Percentiles rank a stretch among this genome's conserved stretches.
Conservation (phyloP, 2,113 vertebrate species). For the Sebastes schlegelii region DNA sequence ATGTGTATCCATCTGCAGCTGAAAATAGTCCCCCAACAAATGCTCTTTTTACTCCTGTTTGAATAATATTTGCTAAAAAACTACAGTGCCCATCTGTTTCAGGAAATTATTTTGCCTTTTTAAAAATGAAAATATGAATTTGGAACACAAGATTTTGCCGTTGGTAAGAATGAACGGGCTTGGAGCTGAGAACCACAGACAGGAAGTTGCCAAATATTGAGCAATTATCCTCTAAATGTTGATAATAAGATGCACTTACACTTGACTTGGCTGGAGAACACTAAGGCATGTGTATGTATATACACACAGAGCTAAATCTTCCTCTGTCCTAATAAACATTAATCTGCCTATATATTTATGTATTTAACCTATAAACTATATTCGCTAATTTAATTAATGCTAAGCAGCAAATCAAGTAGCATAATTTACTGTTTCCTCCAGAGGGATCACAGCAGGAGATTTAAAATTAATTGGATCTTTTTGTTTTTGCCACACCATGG, state of each 20-base stretch:
- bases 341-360: neutral
- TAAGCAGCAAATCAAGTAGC: neutral
- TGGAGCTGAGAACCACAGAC: too few relatives aligned
- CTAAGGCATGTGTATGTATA: neutral
- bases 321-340: neutral
- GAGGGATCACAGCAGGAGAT: neutral
- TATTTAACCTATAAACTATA: neutral
- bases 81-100: neutral
- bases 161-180: neutral
- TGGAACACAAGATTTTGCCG: neutral
- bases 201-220: neutral
- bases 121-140: neutral
- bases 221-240: too few relatives aligned
- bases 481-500: constrained; percentile 22
- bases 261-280: neutral
- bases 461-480: constrained; percentile 1
- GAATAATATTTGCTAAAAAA: neutral
- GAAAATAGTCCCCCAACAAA: neutral
- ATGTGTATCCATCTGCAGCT: neutral
- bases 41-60: neutral
- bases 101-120: neutral
- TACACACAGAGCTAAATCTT: neutral
- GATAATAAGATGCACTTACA: neutral
- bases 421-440: neutral
- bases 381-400: neutral